Conservation (phyloP, 2,888 invertebrate species). For the Timema cristinae region DNA sequence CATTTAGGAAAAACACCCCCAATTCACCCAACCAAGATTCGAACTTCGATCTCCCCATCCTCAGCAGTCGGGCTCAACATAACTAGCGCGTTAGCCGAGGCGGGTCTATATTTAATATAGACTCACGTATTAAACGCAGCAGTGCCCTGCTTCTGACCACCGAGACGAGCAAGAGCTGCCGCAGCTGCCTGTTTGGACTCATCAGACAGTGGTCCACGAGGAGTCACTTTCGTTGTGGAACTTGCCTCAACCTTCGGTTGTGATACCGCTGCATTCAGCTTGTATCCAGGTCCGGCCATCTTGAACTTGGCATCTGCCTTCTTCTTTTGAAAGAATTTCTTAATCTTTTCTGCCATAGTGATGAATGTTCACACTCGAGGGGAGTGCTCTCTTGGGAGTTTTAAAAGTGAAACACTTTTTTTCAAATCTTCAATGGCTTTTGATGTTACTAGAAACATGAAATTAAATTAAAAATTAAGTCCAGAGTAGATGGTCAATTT, state of each 20-base stretch:
- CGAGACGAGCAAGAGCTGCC: conserved; percentile 74
- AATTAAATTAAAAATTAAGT: conserved; percentile 11
- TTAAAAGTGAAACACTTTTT: conserved; percentile 74
- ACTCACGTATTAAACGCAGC: conserved; percentile 68
- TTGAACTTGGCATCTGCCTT: conserved; percentile 86
- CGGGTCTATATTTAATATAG: too few species aligned
- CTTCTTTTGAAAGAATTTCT: conserved; percentile 83
- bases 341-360: conserved; percentile 69
- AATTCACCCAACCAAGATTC: too few species aligned
- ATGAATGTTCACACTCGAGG: conserved; percentile 62
- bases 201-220: conserved; percentile 50
- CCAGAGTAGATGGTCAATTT: too few species aligned
- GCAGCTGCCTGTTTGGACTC: conserved; percentile 79
- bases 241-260: conserved; percentile 27
- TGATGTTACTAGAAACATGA: conserved; percentile 55
- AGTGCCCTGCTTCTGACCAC: conserved; percentile 53
- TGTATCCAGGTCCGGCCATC: conserved; percentile 68
- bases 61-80: too few species aligned
- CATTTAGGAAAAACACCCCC: too few species aligned
- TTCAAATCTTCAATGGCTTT: conserved; percentile 76
- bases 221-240: conserved; percentile 28
- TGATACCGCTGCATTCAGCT: conserved; percentile 53
- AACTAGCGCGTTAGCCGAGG: too few species aligned
- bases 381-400: conserved; percentile 77
- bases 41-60: too few species aligned